These are phyloP conservation scores for Nibea albiflora DNA, from an alignment of 2,113 vertebrate species.

Conservation along the genomic window DNA sequence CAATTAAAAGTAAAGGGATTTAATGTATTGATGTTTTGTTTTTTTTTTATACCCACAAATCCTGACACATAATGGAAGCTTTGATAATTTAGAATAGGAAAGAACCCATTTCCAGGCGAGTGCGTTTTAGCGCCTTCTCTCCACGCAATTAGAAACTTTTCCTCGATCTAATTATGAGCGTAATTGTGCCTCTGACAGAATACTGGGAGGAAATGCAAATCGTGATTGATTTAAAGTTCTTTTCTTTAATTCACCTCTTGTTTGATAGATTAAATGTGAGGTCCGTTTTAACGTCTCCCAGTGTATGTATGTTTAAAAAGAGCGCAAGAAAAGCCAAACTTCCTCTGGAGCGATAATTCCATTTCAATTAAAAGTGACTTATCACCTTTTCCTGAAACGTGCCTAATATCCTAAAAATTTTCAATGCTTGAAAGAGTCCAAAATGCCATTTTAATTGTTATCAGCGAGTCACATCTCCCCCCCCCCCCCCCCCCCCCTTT, in stretches of 20 bases:
- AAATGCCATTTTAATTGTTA: constrained; percentile 98
- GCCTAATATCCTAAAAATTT: constrained; percentile 98
- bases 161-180: constrained; percentile 93
- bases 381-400: constrained; percentile 98
- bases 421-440: constrained; percentile 97
- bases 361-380: constrained; percentile 99
- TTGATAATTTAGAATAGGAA: constrained; percentile 91
- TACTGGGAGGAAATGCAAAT: constrained; percentile 81
- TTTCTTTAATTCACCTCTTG: constrained; percentile 90
- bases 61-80: constrained; percentile 75
- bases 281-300: constrained; percentile 12
- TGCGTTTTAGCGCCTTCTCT: constrained; percentile 58
- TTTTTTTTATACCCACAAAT: constrained; percentile 73
- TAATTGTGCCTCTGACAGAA: constrained; percentile 93
- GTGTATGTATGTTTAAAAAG: constrained; percentile 88
- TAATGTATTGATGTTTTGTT: constrained; percentile 60
- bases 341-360: constrained; percentile 97
- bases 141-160: constrained; percentile 86
- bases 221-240: constrained; percentile 93
- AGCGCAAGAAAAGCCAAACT: constrained; percentile 95
- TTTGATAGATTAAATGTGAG: constrained; percentile 84
- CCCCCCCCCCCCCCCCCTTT: constrained; percentile 3
- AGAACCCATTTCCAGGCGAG: constrained; percentile 91
- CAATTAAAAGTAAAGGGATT: constrained; percentile 87
- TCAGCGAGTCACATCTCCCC: constrained; percentile 89